Evolutionary conservation across 2,888 invertebrate genomes (phyloP).

Genomic region (Watsonalla cultraria): DNA sequence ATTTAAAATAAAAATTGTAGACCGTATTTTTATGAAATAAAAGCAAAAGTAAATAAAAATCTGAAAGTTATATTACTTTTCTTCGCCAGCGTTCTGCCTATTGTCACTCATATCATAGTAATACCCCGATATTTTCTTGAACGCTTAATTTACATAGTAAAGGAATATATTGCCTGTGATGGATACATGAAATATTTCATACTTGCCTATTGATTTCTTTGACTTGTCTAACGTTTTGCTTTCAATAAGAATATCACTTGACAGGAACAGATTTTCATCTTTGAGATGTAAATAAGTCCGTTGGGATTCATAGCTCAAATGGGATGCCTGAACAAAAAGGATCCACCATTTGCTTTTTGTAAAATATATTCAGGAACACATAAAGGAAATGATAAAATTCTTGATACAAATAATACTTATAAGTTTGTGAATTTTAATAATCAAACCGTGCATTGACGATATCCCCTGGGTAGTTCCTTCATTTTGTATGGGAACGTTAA

Average conservation of each 20-base stretch:
- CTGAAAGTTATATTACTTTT: background rate
- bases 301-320: conserved; percentile 50
- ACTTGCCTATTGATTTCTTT: conserved; percentile 24
- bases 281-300: conserved; percentile 56
- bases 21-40: no score
- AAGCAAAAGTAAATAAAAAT: no score
- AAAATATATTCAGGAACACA: background rate
- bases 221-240: conserved; percentile 24
- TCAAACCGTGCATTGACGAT: no score
- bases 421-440: no score
- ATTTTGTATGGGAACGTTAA: no score
- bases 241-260: conserved; percentile 28
- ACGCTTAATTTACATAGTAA: background rate
- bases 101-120: background rate
- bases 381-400: no score
- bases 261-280: conserved; percentile 43
- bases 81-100: background rate
- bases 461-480: no score
- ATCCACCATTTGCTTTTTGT: conserved; percentile 10
- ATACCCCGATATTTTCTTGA: background rate
- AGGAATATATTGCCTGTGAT: background rate
- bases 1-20: no score
- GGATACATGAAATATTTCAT: conserved; percentile 3
- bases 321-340: conserved; percentile 31
- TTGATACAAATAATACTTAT: no score